Percentiles rank a stretch among this genome's conserved stretches.
phyloP scores from a whole-genome alignment of 2,888 invertebrate species.

The Bellardia pandia region DNA sequence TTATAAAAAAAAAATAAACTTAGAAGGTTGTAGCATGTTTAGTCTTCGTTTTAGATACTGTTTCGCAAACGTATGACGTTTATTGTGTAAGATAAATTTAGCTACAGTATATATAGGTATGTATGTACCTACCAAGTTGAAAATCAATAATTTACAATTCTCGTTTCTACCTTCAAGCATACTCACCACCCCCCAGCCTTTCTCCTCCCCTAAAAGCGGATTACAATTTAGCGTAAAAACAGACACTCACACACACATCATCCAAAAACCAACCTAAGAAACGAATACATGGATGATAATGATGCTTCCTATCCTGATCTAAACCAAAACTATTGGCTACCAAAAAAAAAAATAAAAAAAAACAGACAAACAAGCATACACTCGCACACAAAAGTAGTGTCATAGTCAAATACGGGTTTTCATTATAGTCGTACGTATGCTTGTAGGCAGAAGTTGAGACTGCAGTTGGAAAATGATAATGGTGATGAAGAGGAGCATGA shows the following conservation, averaged over 20 bases:
- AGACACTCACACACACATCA: slow-evolving; percentile 1
- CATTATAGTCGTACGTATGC: neutral
- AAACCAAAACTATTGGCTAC: slow-evolving; percentile 21
- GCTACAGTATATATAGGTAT: slow-evolving; percentile 45
- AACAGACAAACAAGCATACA: neutral
- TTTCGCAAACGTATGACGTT: slow-evolving; percentile 37
- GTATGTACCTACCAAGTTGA: slow-evolving; percentile 32
- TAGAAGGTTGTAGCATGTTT: slow-evolving; percentile 53
- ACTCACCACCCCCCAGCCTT: neutral
- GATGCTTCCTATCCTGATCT: slow-evolving; percentile 1
- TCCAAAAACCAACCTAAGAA: slow-evolving; percentile 15
- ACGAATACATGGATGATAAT: neutral
- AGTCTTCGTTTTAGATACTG: slow-evolving; percentile 29
- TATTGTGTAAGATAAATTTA: slow-evolving; percentile 54
- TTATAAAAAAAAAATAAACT: slow-evolving; percentile 37
- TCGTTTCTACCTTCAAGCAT: slow-evolving; percentile 7
- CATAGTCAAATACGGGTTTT: slow-evolving; percentile 21
- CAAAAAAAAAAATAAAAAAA: neutral
- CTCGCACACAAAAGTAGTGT: slow-evolving; percentile 32
- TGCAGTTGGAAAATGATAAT: neutral
- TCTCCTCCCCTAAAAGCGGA: neutral
- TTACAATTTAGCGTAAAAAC: slow-evolving; percentile 20
- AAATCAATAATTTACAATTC: slow-evolving; percentile 70
- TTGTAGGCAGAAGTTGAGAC: slow-evolving; percentile 8
- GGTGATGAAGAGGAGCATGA: slow-evolving; percentile 7